Evolutionary conservation across 1,140 invertebrate genomes (phyloP), one percentile per base, ranked within the genome.

Genomic region (Hylyphantes graminicola): DNA sequence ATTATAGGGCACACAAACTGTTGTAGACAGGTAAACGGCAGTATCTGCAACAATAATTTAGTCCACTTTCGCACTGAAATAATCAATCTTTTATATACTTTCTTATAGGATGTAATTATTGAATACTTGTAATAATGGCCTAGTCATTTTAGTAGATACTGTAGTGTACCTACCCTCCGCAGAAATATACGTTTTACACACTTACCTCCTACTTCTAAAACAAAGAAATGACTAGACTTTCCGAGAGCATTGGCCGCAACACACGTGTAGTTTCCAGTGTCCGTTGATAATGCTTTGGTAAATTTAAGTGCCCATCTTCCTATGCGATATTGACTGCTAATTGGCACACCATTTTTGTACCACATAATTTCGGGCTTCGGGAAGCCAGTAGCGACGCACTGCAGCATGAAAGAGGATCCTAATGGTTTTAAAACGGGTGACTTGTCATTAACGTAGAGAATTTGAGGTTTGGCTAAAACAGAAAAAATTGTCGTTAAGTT

Each of bases 341-440:
- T 92, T 89, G 96, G 95, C 86, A 94, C 91, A 0, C 96, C 95
- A 88, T 97, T 94, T 86, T 96, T 96, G 89, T 84, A 93, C 95
- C 96, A 98, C 87, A 92, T 94, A 0, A 98, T 92, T 74, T 92
- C 93, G 0, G 96, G 93, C 85, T 93, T 92, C 0, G 96, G 96
- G 87, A 94, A 93, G 0, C 95, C 95, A 86, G 95, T 93, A 0
- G 97, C 93, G 87, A 95, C 93, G 12, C 80, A 83, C 51, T 83
- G 80, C n/a, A 83, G 51, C 80, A 59, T 74, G 13, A 83, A 83
- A 48, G 80, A 55, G 15, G 48, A 21, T 9, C 80, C 80, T 11
- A 72, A 19, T 13, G 50, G 55, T 10, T 75, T 74, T n/a, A 51
- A 65, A 35, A 83, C 50, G 13, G 80, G 72, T 7, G 70, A 65